These are phyloP conservation scores for Agrochola litura DNA, from an alignment of 2,888 invertebrate species.

Conservation along the genomic window DNA sequence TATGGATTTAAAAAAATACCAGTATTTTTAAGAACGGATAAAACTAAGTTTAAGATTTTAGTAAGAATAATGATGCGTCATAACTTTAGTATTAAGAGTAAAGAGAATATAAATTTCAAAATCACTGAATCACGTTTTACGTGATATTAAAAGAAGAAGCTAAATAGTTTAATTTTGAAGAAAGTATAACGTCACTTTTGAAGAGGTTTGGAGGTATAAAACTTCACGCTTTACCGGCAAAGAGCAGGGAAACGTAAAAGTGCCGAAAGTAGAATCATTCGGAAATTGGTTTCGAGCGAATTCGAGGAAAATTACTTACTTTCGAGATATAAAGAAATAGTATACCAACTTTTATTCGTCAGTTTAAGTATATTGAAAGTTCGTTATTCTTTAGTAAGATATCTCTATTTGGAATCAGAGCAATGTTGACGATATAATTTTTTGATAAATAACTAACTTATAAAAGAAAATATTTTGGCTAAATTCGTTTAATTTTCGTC, in stretches of 20 bases:
- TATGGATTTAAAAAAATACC: neutral
- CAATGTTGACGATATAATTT: neutral
- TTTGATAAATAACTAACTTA: neutral
- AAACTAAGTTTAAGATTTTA: neutral
- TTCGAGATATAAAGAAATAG: slow-evolving; percentile 37
- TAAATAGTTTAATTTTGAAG: slow-evolving; percentile 51
- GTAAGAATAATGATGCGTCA: slow-evolving; percentile 42
- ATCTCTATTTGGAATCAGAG: slow-evolving; percentile 5
- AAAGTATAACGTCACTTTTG: slow-evolving; percentile 39
- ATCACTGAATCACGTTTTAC: slow-evolving; percentile 42
- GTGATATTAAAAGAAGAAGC: slow-evolving; percentile 30
- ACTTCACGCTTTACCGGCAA: slow-evolving; percentile 49
- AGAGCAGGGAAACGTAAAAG: slow-evolving; percentile 44
- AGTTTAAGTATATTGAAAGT: slow-evolving; percentile 41
- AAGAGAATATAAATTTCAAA: slow-evolving; percentile 44
- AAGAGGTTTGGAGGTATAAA: slow-evolving; percentile 50
- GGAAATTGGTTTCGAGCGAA: slow-evolving; percentile 58
- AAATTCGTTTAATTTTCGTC: slow-evolving; percentile 6
- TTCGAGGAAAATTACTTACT: slow-evolving; percentile 56
- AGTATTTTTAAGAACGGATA: slow-evolving; percentile 1
- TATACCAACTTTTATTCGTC: slow-evolving; percentile 64
- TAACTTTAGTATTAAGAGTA: slow-evolving; percentile 7
- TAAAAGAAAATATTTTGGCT: neutral
- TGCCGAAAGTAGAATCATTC: slow-evolving; percentile 54
- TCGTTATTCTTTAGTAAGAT: neutral